These are phyloP conservation scores for Ephestia elutella DNA, from an alignment of 1,140 invertebrate genomes.

Conservation along the genomic window DNA sequence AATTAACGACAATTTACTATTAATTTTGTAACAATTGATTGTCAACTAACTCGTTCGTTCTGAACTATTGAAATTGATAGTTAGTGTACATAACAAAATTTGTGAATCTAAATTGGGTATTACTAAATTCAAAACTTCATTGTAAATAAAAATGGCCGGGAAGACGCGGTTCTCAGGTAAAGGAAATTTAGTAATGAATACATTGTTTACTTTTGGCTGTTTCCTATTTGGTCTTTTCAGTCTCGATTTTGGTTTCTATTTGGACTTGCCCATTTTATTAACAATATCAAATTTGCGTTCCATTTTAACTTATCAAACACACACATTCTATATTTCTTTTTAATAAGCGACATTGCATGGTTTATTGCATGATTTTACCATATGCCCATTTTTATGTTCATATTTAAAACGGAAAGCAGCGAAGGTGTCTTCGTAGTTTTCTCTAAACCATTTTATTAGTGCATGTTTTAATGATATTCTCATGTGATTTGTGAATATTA, in stretches of 20 bases:
- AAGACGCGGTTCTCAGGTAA: neutral
- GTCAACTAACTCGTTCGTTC: too few species aligned
- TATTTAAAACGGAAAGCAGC: neutral
- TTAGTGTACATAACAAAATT: neutral
- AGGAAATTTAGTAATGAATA: conserved; percentile 52
- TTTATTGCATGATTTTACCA: neutral
- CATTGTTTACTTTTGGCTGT: conserved; percentile 43
- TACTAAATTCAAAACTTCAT: neutral
- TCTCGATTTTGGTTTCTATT: conserved; percentile 11
- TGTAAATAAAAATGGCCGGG: neutral
- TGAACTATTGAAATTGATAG: neutral
- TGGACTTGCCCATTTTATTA: conserved; percentile 5
- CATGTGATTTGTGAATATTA: neutral
- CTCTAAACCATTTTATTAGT: neutral
- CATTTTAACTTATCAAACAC: neutral
- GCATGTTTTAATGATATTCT: neutral
- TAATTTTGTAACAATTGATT: too few species aligned
- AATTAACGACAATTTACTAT: too few species aligned
- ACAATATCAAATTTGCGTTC: neutral
- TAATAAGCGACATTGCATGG: conserved; percentile 8
- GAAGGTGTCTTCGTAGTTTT: neutral
- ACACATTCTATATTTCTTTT: conserved; percentile 6
- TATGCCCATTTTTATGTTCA: neutral
- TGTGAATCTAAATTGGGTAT: conserved; percentile 1
- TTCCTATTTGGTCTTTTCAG: conserved; percentile 7